Evolutionary conservation across 2,113 vertebrate genomes (phyloP).

Genomic region (Anseranas semipalmata): DNA sequence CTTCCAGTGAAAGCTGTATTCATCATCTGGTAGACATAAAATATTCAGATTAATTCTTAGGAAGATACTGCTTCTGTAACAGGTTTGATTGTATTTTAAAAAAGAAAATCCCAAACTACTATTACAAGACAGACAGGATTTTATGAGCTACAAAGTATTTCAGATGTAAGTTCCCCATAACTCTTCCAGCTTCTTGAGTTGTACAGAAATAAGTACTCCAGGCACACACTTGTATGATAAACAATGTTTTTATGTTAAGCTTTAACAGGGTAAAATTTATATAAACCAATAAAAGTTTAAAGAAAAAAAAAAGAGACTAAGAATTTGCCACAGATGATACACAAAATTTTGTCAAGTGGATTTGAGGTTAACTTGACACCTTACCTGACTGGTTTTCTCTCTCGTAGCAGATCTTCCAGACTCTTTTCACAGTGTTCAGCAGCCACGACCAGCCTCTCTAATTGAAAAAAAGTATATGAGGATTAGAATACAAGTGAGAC

Average conservation of each 20-base stretch:
- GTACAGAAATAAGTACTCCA: not conserved
- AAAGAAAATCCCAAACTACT: not conserved
- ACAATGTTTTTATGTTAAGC: not conserved
- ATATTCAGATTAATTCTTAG: not conserved
- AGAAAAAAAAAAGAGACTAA: too few relatives aligned
- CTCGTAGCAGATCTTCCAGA: conserved; percentile 87
- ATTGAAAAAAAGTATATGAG: not conserved
- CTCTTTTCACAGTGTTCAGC: conserved; percentile 91
- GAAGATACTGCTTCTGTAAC: not conserved
- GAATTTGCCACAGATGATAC: conserved; percentile 3
- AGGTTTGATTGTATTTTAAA: not conserved
- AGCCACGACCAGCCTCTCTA: conserved; percentile 94
- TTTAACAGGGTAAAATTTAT: not conserved
- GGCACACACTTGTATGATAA: not conserved
- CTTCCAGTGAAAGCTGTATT: not conserved
- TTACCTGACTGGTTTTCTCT: conserved; percentile 86
- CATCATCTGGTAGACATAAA: not conserved
- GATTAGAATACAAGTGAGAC: not conserved
- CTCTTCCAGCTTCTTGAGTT: not conserved
- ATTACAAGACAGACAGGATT: not conserved
- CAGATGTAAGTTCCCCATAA: not conserved
- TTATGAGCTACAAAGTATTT: not conserved
- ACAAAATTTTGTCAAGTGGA: not conserved
- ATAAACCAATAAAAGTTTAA: not conserved
- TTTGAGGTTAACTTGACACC: not conserved